phyloP scores from a whole-genome alignment of 92 coral and sea anemone species.

The Metridium senile region DNA sequence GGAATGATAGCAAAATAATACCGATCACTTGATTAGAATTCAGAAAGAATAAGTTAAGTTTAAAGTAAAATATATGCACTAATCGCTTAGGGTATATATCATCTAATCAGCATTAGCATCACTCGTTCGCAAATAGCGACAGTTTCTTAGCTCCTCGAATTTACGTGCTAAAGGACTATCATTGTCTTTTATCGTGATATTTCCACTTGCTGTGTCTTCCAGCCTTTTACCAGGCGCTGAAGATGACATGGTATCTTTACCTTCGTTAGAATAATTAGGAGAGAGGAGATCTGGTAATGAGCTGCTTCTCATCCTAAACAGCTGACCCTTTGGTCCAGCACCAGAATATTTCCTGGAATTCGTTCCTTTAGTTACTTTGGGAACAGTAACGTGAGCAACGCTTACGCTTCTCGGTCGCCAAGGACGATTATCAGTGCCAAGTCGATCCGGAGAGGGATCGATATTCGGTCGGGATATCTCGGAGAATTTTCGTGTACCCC shows the following conservation, averaged over 20 bases:
- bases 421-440: neutral
- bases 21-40: no score
- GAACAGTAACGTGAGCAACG: slow-evolving; percentile 1
- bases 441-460: slow-evolving; percentile 20
- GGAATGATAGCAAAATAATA: no score
- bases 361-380: neutral
- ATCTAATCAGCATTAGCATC: no score
- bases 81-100: no score
- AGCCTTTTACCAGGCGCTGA: neutral
- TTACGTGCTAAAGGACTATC: slow-evolving; percentile 15
- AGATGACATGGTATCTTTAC: neutral
- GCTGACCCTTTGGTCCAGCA: slow-evolving; percentile 18
- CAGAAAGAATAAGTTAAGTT: no score
- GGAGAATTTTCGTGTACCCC: slow-evolving; percentile 10
- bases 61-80: no score
- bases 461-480: neutral
- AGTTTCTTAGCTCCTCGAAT: slow-evolving; percentile 44
- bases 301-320: slow-evolving; percentile 41
- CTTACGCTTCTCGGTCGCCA: slow-evolving; percentile 23
- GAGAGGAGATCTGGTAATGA: slow-evolving; percentile 47
- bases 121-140: slow-evolving; percentile 43
- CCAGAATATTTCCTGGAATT: slow-evolving; percentile 8
- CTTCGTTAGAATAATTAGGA: slow-evolving; percentile 1
- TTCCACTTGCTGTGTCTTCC: neutral
- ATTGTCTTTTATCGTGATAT: neutral